Conservation (phyloP, 2,888 invertebrate species). For the Monoplex corrugatus region DNA sequence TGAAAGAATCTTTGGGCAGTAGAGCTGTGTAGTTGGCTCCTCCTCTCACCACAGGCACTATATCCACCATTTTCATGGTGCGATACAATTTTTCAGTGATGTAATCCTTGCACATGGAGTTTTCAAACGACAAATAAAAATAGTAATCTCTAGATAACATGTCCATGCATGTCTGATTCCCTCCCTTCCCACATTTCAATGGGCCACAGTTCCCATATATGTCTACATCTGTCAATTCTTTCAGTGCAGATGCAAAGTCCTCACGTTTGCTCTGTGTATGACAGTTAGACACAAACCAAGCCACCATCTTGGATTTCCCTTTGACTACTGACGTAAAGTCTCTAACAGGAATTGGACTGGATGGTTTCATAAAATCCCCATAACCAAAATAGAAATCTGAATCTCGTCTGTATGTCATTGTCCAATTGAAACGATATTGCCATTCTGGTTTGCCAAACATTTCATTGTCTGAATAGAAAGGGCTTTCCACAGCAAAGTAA, state of each 20-base stretch:
- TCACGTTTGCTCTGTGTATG: conserved; percentile 35
- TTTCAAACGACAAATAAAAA: conserved; percentile 58
- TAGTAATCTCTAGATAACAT: conserved; percentile 47
- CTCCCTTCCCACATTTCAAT: conserved; percentile 34
- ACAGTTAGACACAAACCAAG: conserved; percentile 52
- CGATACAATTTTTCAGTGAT: conserved; percentile 57
- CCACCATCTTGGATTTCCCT: conserved; percentile 45
- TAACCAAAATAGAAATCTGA: conserved; percentile 55
- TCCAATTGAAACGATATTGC: conserved; percentile 54
- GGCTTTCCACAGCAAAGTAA: conserved; percentile 56
- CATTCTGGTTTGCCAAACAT: conserved; percentile 35
- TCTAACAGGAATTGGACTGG: background rate
- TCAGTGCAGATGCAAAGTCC: conserved; percentile 46
- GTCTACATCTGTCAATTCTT: conserved; percentile 43
- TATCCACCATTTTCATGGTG: conserved; percentile 48
- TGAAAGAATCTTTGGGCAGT: conserved; percentile 39
- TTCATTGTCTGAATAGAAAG: conserved; percentile 33
- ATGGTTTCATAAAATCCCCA: background rate
- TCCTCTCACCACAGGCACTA: conserved; percentile 47
- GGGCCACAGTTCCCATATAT: conserved; percentile 49
- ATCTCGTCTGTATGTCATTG: conserved; percentile 55
- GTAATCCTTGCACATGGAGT: conserved; percentile 53
- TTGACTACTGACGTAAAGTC: conserved; percentile 35
- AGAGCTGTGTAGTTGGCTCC: conserved; percentile 45
- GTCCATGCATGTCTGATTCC: conserved; percentile 35